Base-by-base conservation (phyloP, 2,888 invertebrate genomes). In the Polydesmus complanatus region DNA sequence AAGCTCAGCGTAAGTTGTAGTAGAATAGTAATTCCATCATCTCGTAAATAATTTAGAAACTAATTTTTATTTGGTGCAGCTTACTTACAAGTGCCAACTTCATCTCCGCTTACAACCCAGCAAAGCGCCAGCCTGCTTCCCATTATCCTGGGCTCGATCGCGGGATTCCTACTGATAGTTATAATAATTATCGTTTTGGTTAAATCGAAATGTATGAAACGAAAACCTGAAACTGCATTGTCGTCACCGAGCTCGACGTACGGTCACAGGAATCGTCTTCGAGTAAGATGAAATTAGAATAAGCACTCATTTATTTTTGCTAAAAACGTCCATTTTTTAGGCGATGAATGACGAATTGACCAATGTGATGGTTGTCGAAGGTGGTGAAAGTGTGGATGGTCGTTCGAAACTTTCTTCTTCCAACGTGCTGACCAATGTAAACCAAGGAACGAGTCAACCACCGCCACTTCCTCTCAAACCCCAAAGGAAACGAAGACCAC, bases 91-190 rank as follows among this genome's bases (percentile, higher is more conserved):
- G 58, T 18, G 21, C 51, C 51, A 2, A 58, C 58, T 11, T 27
- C 58, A 50, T 27, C 51, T 22, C 27, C 49, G 18, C 51, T 14
- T 51, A 51, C 8, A 18, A 23, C n/a, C 22, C 26, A 58, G 18
- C 27, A 50, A 14, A 19, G 11, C 18, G 25, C 58, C 2, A 19
- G 25, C n/a, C 19, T 58, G 25, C 18, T 58, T 25, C 58, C 52
- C 49, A 48, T 47, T 25, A 25, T 58, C n/a, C 58, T 58, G 2
- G 58, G 58, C 2, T 58, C 58, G 25, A 51, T 58, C 5, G 27
- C 51, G 1, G 58, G 25, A n/a, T 25, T 58, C 11, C 26, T 58
- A 23, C 51, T 58, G 5, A 19, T 58, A 19, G 51, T 50, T 58
- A n/a, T 58, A 21, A 3, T 58, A 8, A 21, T 22, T 22, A 58